Evolutionary conservation across 2,797 vertebrate genomes (phyloP).

Genomic region (Gymnothorax reevesii): DNA sequence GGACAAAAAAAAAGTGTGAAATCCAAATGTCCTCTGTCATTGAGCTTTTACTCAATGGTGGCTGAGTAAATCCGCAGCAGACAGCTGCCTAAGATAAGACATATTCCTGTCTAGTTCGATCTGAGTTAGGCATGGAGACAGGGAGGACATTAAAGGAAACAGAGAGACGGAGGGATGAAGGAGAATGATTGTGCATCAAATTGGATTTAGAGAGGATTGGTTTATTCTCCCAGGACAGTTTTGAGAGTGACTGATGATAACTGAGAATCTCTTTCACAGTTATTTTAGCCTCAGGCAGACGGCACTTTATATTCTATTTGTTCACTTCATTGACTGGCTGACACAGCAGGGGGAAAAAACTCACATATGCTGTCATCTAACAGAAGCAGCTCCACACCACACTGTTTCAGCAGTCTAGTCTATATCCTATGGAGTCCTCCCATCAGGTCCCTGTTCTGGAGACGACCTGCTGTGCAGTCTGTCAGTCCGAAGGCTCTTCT

Average conservation of each 20-base stretch:
- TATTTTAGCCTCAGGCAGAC: neutral
- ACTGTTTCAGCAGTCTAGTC: neutral
- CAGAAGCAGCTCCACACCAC: neutral
- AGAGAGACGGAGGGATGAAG: slow-evolving; percentile 26
- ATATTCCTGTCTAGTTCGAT: neutral
- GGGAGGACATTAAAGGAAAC: slow-evolving; percentile 27
- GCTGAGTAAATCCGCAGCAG: slow-evolving; percentile 27
- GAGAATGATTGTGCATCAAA: slow-evolving; percentile 15
- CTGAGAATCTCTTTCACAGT: neutral
- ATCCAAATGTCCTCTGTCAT: neutral
- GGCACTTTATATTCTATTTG: slow-evolving; percentile 13
- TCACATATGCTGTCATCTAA: neutral
- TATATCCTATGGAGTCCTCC: neutral
- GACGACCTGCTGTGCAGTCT: neutral
- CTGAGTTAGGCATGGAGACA: neutral
- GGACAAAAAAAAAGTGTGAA: neutral
- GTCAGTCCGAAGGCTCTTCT: neutral
- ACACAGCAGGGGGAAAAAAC: neutral
- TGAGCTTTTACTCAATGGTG: slow-evolving; percentile 4
- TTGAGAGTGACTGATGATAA: slow-evolving; percentile 18
- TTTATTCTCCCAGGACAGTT: slow-evolving; percentile 3
- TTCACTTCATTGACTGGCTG: slow-evolving; percentile 1
- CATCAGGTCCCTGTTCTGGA: neutral
- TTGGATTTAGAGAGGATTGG: neutral
- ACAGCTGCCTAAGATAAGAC: neutral